Conservation (phyloP, 2,797 vertebrate genomes). For the Gallinago nigripennis region DNA sequence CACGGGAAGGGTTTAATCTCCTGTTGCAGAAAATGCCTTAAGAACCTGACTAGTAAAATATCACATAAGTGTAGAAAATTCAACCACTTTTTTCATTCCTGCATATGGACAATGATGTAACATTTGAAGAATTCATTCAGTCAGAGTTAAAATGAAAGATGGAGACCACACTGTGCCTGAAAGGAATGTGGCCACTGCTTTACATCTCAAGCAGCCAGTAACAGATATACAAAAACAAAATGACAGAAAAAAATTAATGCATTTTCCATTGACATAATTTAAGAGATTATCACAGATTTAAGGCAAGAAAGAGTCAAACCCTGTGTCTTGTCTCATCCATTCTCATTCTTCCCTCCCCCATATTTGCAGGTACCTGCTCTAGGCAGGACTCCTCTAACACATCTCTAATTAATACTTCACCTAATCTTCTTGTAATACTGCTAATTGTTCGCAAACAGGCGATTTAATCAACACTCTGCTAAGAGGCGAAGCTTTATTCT, state of each 20-base stretch:
- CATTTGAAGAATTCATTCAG: background rate
- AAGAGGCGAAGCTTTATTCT: slow-evolving; percentile 59
- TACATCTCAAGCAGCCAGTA: background rate
- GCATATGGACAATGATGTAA: background rate
- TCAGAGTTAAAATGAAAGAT: background rate
- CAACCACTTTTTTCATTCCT: background rate
- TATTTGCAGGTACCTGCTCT: slow-evolving; percentile 2
- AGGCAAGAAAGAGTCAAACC: background rate
- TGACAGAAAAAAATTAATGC: background rate
- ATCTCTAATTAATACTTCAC: slow-evolving; percentile 76
- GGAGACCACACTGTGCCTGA: background rate
- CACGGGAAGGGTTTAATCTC: background rate
- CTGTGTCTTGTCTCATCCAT: background rate
- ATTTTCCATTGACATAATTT: background rate
- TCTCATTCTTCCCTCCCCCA: background rate
- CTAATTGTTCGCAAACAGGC: slow-evolving; percentile 72
- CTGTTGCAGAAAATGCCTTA: background rate
- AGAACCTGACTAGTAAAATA: background rate
- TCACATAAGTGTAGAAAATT: background rate
- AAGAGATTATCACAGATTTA: background rate
- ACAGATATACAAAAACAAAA: background rate
- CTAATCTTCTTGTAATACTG: slow-evolving; percentile 71
- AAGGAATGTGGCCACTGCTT: background rate
- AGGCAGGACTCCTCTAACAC: slow-evolving; percentile 34
- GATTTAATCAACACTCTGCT: slow-evolving; percentile 74